Evolutionary conservation across 2,113 vertebrate species (phyloP).

Genomic region (Chiloscyllium plagiosum): DNA sequence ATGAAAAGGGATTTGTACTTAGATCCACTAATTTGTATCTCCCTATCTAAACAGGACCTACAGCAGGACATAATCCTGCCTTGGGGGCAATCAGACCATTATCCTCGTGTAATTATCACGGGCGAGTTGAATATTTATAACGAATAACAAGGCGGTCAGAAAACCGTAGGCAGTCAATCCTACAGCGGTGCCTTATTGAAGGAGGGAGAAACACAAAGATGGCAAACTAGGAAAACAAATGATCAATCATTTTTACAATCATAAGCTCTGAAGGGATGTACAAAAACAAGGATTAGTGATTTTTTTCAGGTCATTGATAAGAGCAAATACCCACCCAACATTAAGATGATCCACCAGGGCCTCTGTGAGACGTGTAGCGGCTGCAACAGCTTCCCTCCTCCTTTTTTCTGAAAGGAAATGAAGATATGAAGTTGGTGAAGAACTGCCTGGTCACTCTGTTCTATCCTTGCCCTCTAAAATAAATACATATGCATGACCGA

Average conservation of each 20-base stretch:
- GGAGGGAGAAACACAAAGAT: slow-evolving; percentile 5
- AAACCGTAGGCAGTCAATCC: neutral
- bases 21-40: no score
- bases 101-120: neutral
- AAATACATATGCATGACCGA: neutral
- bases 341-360: slow-evolving; percentile 88
- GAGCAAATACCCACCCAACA: slow-evolving; percentile 67
- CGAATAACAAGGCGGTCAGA: slow-evolving; percentile 4
- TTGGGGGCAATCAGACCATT: neutral
- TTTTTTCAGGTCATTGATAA: neutral
- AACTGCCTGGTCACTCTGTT: neutral
- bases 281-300: neutral
- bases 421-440: neutral
- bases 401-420: slow-evolving; percentile 64
- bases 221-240: neutral
- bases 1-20: neutral
- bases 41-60: slow-evolving; percentile 14
- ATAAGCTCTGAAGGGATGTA: neutral
- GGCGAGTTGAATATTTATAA: neutral
- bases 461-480: neutral
- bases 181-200: neutral
- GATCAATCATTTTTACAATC: neutral
- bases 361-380: slow-evolving; percentile 82
- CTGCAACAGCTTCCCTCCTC: slow-evolving; percentile 76
- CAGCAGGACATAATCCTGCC: slow-evolving; percentile 9